phyloP scores from a whole-genome alignment of 2,797 vertebrate species.

The Pangasius larnaudii region DNA sequence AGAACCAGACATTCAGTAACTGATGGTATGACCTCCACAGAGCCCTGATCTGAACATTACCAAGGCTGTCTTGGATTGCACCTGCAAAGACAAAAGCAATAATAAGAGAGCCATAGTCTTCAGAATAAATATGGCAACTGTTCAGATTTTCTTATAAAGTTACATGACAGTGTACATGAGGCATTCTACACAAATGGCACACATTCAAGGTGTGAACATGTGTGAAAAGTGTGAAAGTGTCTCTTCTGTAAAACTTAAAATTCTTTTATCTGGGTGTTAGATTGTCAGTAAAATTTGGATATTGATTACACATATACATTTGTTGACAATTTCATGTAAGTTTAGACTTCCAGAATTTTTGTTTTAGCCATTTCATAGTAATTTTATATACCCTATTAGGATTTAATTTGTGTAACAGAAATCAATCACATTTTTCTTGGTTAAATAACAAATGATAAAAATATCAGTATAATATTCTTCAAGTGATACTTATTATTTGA shows the following conservation, averaged over 20 bases:
- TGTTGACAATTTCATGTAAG: not conserved
- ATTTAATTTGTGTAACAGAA: not conserved
- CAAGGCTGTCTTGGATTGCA: not conserved
- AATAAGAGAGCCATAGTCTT: not conserved
- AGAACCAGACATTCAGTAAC: not conserved
- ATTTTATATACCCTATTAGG: not conserved
- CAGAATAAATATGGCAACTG: not conserved
- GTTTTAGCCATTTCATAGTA: not conserved
- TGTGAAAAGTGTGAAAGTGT: not conserved
- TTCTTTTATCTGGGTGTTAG: not conserved
- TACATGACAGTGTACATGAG: not conserved
- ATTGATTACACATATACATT: not conserved
- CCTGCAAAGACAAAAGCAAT: constrained; percentile 1
- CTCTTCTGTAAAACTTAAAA: not conserved
- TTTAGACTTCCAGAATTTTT: not conserved
- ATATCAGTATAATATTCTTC: not conserved
- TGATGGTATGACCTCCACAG: not conserved
- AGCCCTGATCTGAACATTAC: not conserved
- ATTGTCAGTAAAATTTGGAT: not conserved
- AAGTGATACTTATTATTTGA: not conserved
- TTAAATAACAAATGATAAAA: not conserved
- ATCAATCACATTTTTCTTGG: not conserved
- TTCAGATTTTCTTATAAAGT: not conserved
- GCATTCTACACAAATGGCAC: not conserved
- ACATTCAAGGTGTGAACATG: not conserved